Conservation (phyloP, 2,113 vertebrate genomes). For the Isurus oxyrinchus region DNA sequence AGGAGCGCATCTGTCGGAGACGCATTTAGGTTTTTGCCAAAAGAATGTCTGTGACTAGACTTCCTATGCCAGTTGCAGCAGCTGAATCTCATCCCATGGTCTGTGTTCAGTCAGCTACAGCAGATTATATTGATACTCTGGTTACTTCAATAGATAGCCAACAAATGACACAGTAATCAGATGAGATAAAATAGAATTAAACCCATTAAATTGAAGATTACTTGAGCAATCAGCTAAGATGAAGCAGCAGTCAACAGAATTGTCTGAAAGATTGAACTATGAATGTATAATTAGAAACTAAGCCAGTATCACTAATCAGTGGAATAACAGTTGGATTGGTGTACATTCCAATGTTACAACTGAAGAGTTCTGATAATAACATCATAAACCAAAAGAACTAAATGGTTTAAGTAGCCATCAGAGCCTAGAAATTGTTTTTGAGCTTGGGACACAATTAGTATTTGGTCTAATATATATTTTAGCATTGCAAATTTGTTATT, state of each 20-base stretch:
- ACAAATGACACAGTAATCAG: conserved; percentile 26
- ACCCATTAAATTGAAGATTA: conserved; percentile 23
- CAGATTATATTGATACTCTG: conserved; percentile 27
- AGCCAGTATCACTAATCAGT: conserved; percentile 27
- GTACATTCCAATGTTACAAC: background rate
- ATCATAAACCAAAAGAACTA: background rate
- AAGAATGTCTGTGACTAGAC: conserved; percentile 18
- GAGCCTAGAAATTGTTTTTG: background rate
- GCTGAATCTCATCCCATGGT: conserved; percentile 14
- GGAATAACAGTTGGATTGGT: conserved; percentile 21
- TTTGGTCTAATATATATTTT: background rate
- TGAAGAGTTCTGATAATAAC: conserved; percentile 19
- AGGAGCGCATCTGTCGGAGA: conserved; percentile 2
- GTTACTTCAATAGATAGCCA: conserved; percentile 29
- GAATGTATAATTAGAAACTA: conserved; percentile 30
- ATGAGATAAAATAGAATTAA: conserved; percentile 32
- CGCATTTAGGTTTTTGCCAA: background rate
- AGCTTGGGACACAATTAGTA: background rate
- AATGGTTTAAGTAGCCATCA: background rate
- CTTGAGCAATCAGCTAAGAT: conserved; percentile 18
- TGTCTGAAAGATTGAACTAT: conserved; percentile 30
- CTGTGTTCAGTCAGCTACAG: conserved; percentile 29
- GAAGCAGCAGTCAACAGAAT: conserved; percentile 26
- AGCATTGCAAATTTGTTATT: background rate
- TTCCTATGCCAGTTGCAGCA: conserved; percentile 2